Evolutionary conservation across 2,888 invertebrate species (phyloP), one percentile per base, ranked within the genome.

Genomic region (Eutolmus rufibarbis): DNA sequence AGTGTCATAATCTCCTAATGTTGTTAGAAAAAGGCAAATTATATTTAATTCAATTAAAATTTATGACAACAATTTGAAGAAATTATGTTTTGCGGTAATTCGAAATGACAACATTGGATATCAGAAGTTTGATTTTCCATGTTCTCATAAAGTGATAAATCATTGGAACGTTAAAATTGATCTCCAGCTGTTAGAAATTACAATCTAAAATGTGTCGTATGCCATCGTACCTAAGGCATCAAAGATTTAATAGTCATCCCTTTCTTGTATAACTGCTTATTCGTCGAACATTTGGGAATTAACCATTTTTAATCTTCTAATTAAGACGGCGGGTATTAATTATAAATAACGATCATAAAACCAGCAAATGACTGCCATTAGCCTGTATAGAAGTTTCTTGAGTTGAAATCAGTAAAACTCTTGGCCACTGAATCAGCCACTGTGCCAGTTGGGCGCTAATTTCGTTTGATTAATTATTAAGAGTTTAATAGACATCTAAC

Each of bases 401-500:
- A 43, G 37, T 37, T 66, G 14, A 78, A 77, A 78, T 78, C 78
- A 78, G 43, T 78, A 78, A 78, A 19, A 23, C 78, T 43, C 43
- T n/a, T 9, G 43, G 37, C 43, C 78, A 78, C 78, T 40, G 78
- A 78, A 43, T 78, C 78, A 78, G 78, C 78, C 78, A 40, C 37
- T 78, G 78, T 78, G 78, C 78, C 23, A 37, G 37, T 40, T 43
- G 78, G 31, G 51, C 43, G 74, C 74, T 40, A 66, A 28, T 84
- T 84, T 74, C 37, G 31, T 76, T 86, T 86, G 88, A 88, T 90
- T 90, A 89, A 90, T 90, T 89, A 89, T 89, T 88, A 89, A 88
- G 88, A 89, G 88, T 89, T 90, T 89, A 89, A 89, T 90, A 88
- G 89, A 90, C 90, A 89, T 89, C 89, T 89, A 89, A 90, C 90